Evolutionary conservation across 2,888 invertebrate genomes (phyloP).

Genomic region (Empis livida): DNA sequence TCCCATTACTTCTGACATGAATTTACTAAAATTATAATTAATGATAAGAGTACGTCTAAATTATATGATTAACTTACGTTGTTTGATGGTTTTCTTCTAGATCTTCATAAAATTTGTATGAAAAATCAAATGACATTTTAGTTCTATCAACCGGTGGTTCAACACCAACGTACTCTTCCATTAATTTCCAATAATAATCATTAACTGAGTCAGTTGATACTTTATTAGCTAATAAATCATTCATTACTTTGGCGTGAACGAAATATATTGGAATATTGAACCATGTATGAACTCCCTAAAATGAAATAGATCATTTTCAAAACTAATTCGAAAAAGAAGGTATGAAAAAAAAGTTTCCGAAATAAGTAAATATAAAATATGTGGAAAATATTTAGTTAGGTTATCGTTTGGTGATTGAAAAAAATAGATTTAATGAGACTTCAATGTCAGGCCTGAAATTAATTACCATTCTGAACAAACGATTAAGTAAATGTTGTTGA

Average conservation of each 20-base stretch:
- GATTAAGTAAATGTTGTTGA: slow-evolving; percentile 10
- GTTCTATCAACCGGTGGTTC: slow-evolving; percentile 45
- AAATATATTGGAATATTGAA: slow-evolving; percentile 55
- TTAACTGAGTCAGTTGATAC: slow-evolving; percentile 43
- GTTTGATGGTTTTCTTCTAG: slow-evolving; percentile 20
- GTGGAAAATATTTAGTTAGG: too few species aligned
- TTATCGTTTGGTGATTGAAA: too few species aligned
- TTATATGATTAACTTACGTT: slow-evolving; percentile 15
- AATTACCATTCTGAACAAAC: slow-evolving; percentile 12
- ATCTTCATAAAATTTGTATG: slow-evolving; percentile 51
- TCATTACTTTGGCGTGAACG: slow-evolving; percentile 54
- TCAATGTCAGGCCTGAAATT: too few species aligned
- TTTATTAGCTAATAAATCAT: slow-evolving; percentile 42
- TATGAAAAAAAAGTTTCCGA: not conserved
- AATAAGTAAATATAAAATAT: not conserved
- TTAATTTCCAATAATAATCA: slow-evolving; percentile 48
- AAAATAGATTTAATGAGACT: too few species aligned
- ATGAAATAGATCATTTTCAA: not conserved
- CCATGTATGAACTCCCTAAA: slow-evolving; percentile 52
- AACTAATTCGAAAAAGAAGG: too few species aligned
- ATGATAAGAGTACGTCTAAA: slow-evolving; percentile 9
- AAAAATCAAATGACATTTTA: slow-evolving; percentile 54
- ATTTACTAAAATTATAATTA: slow-evolving; percentile 40
- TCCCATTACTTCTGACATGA: slow-evolving; percentile 63
- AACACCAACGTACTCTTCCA: slow-evolving; percentile 46